These are phyloP conservation scores for Calliopsis andreniformis DNA, from an alignment of 1,140 invertebrate genomes.

Conservation along the genomic window DNA sequence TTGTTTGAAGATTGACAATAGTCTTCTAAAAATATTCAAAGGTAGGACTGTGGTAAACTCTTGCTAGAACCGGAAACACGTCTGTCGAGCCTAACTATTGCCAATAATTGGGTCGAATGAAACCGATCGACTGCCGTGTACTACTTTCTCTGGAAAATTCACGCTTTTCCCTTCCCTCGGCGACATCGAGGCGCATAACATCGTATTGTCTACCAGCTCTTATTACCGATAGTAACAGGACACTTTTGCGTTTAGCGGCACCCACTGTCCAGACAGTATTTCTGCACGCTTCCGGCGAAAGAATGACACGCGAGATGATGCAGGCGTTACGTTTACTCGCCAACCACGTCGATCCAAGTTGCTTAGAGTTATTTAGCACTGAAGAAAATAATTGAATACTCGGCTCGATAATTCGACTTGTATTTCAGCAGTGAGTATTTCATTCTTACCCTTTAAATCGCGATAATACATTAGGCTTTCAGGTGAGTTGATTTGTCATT, in stretches of 20 bases:
- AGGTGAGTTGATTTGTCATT: no score
- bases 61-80: background rate
- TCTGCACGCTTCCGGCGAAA: slow-evolving; percentile 24
- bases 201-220: background rate
- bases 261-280: slow-evolving; percentile 19
- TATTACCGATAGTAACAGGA: slow-evolving; percentile 48
- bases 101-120: background rate
- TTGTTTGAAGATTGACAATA: no score
- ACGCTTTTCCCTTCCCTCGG: background rate
- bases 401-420: background rate
- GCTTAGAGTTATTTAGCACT: background rate
- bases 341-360: background rate
- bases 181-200: background rate
- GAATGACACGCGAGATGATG: slow-evolving; percentile 36
- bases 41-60: background rate
- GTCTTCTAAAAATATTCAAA: no score
- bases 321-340: slow-evolving; percentile 2
- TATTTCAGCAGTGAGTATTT: background rate
- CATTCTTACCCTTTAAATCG: no score
- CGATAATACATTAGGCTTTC: no score
- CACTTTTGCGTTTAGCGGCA: slow-evolving; percentile 36
- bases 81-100: background rate
- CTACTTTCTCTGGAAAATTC: slow-evolving; percentile 25
- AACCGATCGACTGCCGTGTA: background rate
- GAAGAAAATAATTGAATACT: slow-evolving; percentile 1